A percentile compares a stretch with the other conserved stretches of the same genome.
Evolutionary conservation across 1,140 invertebrate genomes (phyloP).

Genomic region (Pogonomyrmex barbatus): DNA sequence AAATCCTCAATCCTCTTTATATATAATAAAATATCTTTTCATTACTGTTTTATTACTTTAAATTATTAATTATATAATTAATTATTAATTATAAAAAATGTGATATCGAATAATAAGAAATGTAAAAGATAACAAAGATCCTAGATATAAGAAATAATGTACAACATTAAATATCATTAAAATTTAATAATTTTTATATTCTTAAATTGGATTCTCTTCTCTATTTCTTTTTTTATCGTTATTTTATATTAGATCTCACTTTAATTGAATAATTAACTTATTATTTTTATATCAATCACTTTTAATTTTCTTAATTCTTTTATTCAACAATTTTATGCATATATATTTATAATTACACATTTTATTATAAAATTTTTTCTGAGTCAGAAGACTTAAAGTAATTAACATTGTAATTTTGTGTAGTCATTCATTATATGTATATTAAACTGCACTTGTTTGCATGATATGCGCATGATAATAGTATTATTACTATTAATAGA

Average conservation of each 20-base stretch:
- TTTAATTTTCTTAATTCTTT: background rate
- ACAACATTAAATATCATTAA: background rate
- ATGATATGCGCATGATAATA: background rate
- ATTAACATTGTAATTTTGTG: slow-evolving; percentile 16
- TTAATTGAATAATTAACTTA: background rate
- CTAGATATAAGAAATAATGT: background rate
- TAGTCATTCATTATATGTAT: slow-evolving; percentile 1
- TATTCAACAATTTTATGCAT: background rate
- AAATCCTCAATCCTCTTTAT: background rate
- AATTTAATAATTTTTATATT: background rate
- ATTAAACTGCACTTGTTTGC: background rate
- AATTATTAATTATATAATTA: too few relatives aligned
- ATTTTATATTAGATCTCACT: background rate
- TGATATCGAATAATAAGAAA: background rate
- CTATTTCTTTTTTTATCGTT: background rate
- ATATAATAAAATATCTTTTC: too few relatives aligned
- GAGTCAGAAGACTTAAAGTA: slow-evolving; percentile 7
- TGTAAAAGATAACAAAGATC: background rate
- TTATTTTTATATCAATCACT: background rate
- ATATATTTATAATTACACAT: slow-evolving; percentile 7
- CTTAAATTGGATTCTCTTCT: background rate
- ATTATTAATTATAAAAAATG: too few relatives aligned
- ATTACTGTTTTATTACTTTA: background rate
- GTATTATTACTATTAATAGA: background rate
- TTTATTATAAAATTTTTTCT: slow-evolving; percentile 15